A percentile compares a stretch with the other conserved stretches of the same genome.
Evolutionary conservation across 2,113 vertebrate genomes (phyloP).

Genomic region (Noturus placidus): DNA sequence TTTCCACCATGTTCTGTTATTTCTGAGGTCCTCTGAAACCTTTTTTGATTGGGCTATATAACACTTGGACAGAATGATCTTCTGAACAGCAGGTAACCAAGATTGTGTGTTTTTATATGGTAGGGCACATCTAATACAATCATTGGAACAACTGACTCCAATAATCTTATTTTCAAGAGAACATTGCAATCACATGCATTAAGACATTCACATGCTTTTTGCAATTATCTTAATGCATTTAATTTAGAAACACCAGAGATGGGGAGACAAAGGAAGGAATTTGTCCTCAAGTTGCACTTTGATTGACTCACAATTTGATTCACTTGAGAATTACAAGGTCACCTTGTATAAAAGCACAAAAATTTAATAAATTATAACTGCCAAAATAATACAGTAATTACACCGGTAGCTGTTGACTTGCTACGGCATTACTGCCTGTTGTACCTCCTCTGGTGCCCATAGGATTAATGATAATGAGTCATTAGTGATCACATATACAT

Average conservation of each 20-base stretch:
- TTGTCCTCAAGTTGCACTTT: background rate
- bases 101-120: constrained; percentile 1
- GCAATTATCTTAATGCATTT: background rate
- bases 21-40: background rate
- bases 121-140: background rate
- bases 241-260: background rate
- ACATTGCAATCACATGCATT: background rate
- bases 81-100: constrained; percentile 15
- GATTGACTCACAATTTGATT: background rate
- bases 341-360: background rate
- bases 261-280: background rate
- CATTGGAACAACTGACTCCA: background rate
- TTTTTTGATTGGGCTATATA: constrained; percentile 16
- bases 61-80: constrained; percentile 16
- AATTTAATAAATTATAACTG: background rate
- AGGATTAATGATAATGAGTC: too few species aligned
- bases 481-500: too few species aligned
- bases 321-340: background rate
- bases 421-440: too few species aligned
- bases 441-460: too few species aligned
- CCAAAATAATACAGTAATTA: background rate
- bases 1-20: background rate
- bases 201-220: background rate
- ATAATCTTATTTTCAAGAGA: background rate
- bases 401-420: too few species aligned